A percentile compares a stretch with the other conserved stretches of the same genome.
Conservation (phyloP, 2,113 vertebrate species). For the Erpornis zantholeuca region DNA sequence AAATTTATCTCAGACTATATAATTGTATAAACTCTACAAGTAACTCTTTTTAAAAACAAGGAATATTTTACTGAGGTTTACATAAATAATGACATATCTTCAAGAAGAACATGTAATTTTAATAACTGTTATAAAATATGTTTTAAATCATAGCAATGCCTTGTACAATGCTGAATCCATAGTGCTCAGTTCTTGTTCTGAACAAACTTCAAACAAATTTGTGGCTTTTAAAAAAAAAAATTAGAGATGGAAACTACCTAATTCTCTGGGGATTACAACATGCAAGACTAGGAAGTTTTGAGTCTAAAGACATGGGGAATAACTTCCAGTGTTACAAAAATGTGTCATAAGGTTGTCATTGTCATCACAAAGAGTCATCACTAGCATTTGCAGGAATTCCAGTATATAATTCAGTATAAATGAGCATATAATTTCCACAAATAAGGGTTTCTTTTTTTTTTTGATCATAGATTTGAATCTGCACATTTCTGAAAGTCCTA, state of each 20-base stretch:
- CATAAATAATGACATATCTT: not conserved
- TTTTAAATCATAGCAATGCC: not conserved
- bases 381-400: not conserved
- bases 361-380: not conserved
- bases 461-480: not conserved
- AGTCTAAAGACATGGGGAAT: not conserved
- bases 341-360: not conserved
- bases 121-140: not conserved
- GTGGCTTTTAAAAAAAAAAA: not conserved
- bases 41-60: not conserved
- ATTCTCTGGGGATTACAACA: not conserved
- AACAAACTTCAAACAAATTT: not conserved
- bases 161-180: not conserved
- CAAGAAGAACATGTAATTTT: not conserved
- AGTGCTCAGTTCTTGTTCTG: not conserved
- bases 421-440: not conserved
- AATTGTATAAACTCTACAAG: not conserved
- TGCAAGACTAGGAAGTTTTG: not conserved
- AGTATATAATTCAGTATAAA: not conserved
- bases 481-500: not conserved
- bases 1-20: constrained; percentile 1
- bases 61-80: not conserved
- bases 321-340: not conserved
- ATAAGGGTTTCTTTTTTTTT: not conserved
- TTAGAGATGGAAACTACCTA: not conserved